These are phyloP conservation scores for Cynoglossus semilaevis DNA, from an alignment of 2,113 vertebrate genomes.

Conservation along the genomic window DNA sequence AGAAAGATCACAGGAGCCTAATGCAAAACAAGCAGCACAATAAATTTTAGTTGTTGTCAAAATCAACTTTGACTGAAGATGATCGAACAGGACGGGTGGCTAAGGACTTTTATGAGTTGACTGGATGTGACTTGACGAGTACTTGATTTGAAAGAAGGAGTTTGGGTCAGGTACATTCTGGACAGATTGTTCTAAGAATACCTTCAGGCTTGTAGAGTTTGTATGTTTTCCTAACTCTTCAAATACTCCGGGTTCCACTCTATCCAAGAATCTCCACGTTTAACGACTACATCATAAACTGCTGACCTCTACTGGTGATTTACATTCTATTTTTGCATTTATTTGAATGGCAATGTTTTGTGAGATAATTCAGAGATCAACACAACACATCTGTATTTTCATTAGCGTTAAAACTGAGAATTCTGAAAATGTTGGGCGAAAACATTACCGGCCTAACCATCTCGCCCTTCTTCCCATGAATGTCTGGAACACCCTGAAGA, in stretches of 20 bases:
- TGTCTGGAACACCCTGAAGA: constrained; percentile 86
- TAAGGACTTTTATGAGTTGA: background rate
- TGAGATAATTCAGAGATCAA: constrained; percentile 28
- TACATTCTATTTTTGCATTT: too few species aligned
- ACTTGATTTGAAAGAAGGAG: background rate
- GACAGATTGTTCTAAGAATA: too few species aligned
- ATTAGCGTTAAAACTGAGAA: constrained; percentile 38
- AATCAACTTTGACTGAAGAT: constrained; percentile 22
- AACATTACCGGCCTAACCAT: constrained; percentile 99
- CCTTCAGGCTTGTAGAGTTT: too few species aligned
- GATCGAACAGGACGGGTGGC: background rate
- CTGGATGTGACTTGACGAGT: too few species aligned
- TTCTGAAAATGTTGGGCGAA: constrained; percentile 85
- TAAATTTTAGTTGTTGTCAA: constrained; percentile 3
- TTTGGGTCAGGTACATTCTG: too few species aligned
- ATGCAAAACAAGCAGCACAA: constrained; percentile 32
- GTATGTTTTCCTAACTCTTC: too few species aligned
- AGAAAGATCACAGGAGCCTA: constrained; percentile 23
- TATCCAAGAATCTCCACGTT: too few species aligned
- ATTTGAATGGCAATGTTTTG: too few species aligned
- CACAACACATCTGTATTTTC: constrained; percentile 21
- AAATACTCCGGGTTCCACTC: too few species aligned
- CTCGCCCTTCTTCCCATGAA: constrained; percentile 98
- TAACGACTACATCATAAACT: too few species aligned
- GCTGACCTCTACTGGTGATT: too few species aligned